Base-by-base conservation (phyloP, 2,888 invertebrate genomes). In the Therioaphis trifolii region DNA sequence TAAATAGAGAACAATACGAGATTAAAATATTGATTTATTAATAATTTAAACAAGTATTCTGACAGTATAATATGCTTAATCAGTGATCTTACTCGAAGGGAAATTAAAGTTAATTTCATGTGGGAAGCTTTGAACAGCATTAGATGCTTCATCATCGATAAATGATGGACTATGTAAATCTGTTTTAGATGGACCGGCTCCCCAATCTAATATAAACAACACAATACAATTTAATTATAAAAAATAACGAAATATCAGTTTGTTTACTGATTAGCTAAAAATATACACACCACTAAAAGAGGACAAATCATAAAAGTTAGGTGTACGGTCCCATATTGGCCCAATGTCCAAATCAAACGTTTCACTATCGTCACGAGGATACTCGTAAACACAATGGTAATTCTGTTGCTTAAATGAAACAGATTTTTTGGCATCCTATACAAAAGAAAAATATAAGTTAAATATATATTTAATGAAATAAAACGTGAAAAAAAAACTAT, bases 351-450 rank as follows among this genome's bases (percentile, higher is more conserved):
- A 85, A 29, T 88, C 88, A 87, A 74, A 68, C 4, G 86, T 87
- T 84, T 89, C 88, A 80, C 88, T 87, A 58, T 91, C 91, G 89
- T 94, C 94, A 87, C 93, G 92, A 74, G 95, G 95, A 89, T 95
- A 95, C 89, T 95, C 94, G 89, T 94, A 95, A 85, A 95, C 94
- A 88, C 94, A 94, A 89, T 94, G 94, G 89, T 94, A 94, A 88
- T 93, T 93, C 89, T 94, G 94, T 78, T 94, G 93, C 88, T 95
- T 94, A 90, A 95, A 95, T 89, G 93, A 93, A 71, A 95, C 95
- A 86, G 91, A 92, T 88, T 93, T 93, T 89, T 93, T 93, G 49
- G 88, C 86, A 85, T 88, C 86, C 92, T 92, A 88, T 4, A 76
- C 27, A 82, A 66, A 49, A 46, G 46, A 14, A 40, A 2, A 68